Conservation (phyloP, 2,888 invertebrate genomes). For the Ethmia dodecea region DNA sequence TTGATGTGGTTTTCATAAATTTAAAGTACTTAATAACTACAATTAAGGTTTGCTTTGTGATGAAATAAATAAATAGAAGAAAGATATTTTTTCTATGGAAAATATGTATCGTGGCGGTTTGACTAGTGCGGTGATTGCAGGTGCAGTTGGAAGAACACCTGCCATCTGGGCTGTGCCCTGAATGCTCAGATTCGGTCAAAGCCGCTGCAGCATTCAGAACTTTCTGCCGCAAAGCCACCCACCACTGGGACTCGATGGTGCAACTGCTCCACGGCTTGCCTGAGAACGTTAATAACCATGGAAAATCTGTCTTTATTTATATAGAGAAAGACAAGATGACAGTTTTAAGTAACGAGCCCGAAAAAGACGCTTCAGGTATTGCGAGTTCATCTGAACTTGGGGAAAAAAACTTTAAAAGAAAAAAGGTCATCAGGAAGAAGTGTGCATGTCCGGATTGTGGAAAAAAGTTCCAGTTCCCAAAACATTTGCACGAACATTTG, state of each 20-base stretch:
- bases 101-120: slow-evolving; percentile 54
- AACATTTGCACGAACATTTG: slow-evolving; percentile 46
- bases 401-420: neutral
- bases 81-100: too few species aligned
- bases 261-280: slow-evolving; percentile 39
- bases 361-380: neutral
- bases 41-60: too few species aligned
- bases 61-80: too few species aligned
- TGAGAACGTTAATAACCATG: slow-evolving; percentile 4
- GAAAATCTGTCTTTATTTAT: slow-evolving; percentile 30
- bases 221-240: slow-evolving; percentile 37
- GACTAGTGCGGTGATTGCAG: slow-evolving; percentile 63
- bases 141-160: slow-evolving; percentile 47
- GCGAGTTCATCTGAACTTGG: neutral
- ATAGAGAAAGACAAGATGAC: slow-evolving; percentile 33
- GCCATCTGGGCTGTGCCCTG: slow-evolving; percentile 50
- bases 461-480: slow-evolving; percentile 40
- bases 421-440: slow-evolving; percentile 3
- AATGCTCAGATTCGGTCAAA: slow-evolving; percentile 42
- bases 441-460: slow-evolving; percentile 50
- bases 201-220: slow-evolving; percentile 48
- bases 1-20: too few species aligned
- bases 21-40: too few species aligned
- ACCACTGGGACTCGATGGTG: slow-evolving; percentile 41
- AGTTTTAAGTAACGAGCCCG: slow-evolving; percentile 23